phyloP scores from a whole-genome alignment of 2,113 vertebrate genomes.

The Anarhynchus alexandrinus region DNA sequence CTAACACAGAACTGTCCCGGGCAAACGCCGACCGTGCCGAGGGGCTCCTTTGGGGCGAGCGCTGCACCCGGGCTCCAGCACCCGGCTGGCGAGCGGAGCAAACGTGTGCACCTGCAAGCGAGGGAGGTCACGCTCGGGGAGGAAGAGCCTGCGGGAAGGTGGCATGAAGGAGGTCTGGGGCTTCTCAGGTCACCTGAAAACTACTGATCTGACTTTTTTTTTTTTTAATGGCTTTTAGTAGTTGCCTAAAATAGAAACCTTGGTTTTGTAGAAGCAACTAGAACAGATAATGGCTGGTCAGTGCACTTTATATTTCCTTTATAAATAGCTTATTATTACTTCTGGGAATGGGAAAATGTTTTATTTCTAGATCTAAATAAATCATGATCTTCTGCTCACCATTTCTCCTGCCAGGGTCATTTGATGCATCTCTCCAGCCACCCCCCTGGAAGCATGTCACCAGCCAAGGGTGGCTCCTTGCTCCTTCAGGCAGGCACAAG shows the following conservation, averaged over 20 bases:
- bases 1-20: background rate
- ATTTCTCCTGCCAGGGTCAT: background rate
- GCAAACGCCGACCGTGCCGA: accelerated
- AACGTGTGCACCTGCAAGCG: accelerated
- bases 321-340: constrained; percentile 2
- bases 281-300: constrained; percentile 1
- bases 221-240: background rate
- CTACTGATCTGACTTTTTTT: background rate
- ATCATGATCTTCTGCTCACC: background rate
- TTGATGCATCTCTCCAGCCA: background rate
- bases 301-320: background rate
- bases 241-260: background rate
- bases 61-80: accelerated
- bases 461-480: background rate
- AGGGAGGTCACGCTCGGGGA: accelerated
- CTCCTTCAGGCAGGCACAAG: background rate
- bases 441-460: background rate
- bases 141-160: background rate
- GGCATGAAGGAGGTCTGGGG: background rate
- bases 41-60: accelerated
- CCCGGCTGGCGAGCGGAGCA: background rate
- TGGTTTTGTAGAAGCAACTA: background rate
- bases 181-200: background rate
- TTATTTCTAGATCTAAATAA: constrained; percentile 11
- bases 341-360: background rate